Evolutionary conservation across 2,113 vertebrate genomes (phyloP), one percentile per base, ranked within the genome.

Genomic region (Elgaria multicarinata): DNA sequence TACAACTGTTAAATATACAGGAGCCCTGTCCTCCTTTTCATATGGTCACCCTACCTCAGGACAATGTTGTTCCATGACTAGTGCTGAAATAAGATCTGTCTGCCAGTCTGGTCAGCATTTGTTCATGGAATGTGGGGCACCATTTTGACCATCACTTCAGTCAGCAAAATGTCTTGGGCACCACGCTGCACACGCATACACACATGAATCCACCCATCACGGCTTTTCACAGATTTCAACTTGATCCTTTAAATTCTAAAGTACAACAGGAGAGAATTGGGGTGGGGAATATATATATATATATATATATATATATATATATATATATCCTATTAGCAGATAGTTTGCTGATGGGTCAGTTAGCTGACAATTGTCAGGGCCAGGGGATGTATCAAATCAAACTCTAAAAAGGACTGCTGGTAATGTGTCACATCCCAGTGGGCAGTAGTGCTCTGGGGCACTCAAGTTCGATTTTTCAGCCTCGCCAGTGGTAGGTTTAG

Each of bases 301-400:
- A n/a, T n/a, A n/a, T n/a, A n/a, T n/a, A n/a, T n/a, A n/a, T n/a
- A n/a, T n/a, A n/a, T n/a, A n/a, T n/a, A n/a, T n/a, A n/a, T n/a
- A 10, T 0, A 50, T 1, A 69, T 16, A 42, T 1, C 9, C 94
- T 95, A 95, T 95, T 96, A 96, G 96, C 96, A 91, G 93, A 97
- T 95, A 95, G 94, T 93, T 96, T 94, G 93, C 94, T 96, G 95
- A 97, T 96, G 95, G 90, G 93, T 95, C 97, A 97, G 97, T 97
- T 96, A 97, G 94, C 94, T 87, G 93, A 95, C 96, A 96, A 97
- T 96, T 96, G 96, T 96, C 94, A 93, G 93, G 94, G 92, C 93
- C 96, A 95, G 93, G 88, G 91, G 96, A 96, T 46, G 28, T 26
- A 46, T 96, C 95, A 97, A 96, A 97, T 97, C 94, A 93, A 96